phyloP scores from a whole-genome alignment of 1,140 invertebrate genomes.

The Meloidogyne hapla region DNA sequence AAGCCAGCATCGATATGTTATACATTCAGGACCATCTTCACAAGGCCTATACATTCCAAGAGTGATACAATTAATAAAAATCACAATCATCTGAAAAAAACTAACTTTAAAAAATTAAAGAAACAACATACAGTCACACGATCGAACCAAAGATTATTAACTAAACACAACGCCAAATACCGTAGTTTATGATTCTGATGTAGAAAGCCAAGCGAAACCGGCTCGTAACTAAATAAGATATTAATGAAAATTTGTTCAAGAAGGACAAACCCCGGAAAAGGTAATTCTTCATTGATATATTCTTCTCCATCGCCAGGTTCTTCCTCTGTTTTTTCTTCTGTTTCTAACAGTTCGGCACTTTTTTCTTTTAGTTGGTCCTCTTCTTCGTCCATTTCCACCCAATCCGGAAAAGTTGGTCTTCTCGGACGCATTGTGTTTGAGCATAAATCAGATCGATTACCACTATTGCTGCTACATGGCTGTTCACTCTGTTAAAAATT shows the following conservation, averaged over 20 bases:
- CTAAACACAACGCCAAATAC: conserved; percentile 80
- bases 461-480: too few species aligned
- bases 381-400: too few species aligned
- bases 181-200: conserved; percentile 81
- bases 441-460: too few species aligned
- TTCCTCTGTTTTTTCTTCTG: conserved; percentile 27
- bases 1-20: conserved; percentile 85
- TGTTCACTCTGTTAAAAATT: too few species aligned
- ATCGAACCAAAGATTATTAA: conserved; percentile 99
- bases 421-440: too few species aligned
- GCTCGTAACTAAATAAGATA: conserved; percentile 16
- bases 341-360: too few species aligned
- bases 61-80: conserved; percentile 95
- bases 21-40: conserved; percentile 77
- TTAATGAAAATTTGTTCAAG: too few species aligned
- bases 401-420: too few species aligned
- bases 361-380: too few species aligned
- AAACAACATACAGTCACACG: conserved; percentile 73
- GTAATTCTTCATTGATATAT: conserved; percentile 23
- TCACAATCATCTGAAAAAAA: conserved; percentile 79
- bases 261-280: conserved; percentile 51
- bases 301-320: conserved; percentile 23
- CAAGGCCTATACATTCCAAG: conserved; percentile 99
- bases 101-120: neutral
- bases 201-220: conserved; percentile 73